Evolutionary conservation across 1,140 invertebrate species (phyloP), one percentile per base, ranked within the genome.

Genomic region (Drosophila nigrodunni): DNA sequence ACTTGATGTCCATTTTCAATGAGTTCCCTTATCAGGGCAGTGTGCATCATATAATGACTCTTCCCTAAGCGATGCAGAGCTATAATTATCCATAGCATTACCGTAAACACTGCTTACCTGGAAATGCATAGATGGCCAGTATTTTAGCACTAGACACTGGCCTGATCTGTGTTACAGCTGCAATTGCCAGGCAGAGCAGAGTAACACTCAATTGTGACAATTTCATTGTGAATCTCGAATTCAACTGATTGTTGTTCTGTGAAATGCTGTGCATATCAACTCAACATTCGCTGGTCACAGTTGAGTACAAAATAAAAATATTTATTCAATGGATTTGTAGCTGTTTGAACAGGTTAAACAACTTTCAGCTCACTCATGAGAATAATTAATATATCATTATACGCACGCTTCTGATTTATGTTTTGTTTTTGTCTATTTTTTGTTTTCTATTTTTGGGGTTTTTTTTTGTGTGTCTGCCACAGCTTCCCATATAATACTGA

Each of bases 11-110:
- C 90, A 13, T 54, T 77, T 21, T 88, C 70, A 3, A 92, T 34
- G 5, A 91, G 73, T 15, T 91, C 90, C 15, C 78, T 78, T 3
- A 92, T 80, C 43, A 91, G 6, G 0, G 78, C 81, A 7, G 49
- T 88, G 65, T 85, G 80, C 90, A 92, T 92, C 88, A 82, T 82
- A 1, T 61, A 92, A 39, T 92, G 90, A 2, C 87, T 90, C 57
- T 80, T 89, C 9, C 87, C 90, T 85, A 7, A 5, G n/a, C 13
- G 7, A 9, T 50, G 34, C 4, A 50, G 21, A 8, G n/a, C 13
- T 46, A 50, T 44, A 18, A 25, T 5, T 35, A 0, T 1, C 1
- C 6, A 4, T 7, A n/a, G 6, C 1, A 37, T 15, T 43, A 50
- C 35, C 15, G 65, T 46, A n/a, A 59, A 43, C 30, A 41, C 8